Evolutionary conservation across 2,797 vertebrate species (phyloP), one percentile per base, ranked within the genome.

Genomic region (Nyctibius grandis): DNA sequence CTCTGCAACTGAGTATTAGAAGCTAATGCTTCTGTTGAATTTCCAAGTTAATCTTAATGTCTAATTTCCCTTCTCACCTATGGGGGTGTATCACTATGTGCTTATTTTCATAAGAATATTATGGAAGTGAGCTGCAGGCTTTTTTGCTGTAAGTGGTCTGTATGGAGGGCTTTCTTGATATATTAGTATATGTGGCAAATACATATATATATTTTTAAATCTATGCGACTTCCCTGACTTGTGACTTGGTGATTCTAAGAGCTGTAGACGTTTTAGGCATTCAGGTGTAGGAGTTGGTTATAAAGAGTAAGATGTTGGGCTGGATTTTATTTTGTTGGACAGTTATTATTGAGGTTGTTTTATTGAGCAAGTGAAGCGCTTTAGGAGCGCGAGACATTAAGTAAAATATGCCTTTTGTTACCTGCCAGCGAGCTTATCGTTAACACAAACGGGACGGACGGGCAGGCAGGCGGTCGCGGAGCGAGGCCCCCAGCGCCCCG

Each of bases 341-440:
- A 3, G 3, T 11, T 8, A 0, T 4, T 8, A 4, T 1, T 1
- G 45, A 16, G 13, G 64, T 12, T 9, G 74, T n/a, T 54, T 42
- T 4, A 4, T 5, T 1, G 82, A 48, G 34, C 31, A 7, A 23
- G 45, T 0, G 53, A 20, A 15, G 42, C 34, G 64, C 8, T 70
- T 4, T 5, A 0, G 44, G 42, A 40, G 18, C 5, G 53, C 7
- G 11, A 3, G n/a, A 5, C 20, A 3, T 5, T 2, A 10, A 11
- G 51, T 8, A 0, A 3, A 12, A 1, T 2, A 2, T 4, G 33
- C 16, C 50, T 34, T 64, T 72, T 54, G 63, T 47, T 75, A 2
- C 3, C 38, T 0, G 7, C 56, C n/a, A 9, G 59, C 3, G 56
- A 34, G 36, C 25, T n/a, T 3, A 5, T 12, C 5, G 40, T 36